A percentile compares a stretch with the other conserved stretches of the same genome.
These are phyloP conservation scores for Sarcophaga bullata DNA, from an alignment of 1,140 invertebrate species.

Conservation along the genomic window DNA sequence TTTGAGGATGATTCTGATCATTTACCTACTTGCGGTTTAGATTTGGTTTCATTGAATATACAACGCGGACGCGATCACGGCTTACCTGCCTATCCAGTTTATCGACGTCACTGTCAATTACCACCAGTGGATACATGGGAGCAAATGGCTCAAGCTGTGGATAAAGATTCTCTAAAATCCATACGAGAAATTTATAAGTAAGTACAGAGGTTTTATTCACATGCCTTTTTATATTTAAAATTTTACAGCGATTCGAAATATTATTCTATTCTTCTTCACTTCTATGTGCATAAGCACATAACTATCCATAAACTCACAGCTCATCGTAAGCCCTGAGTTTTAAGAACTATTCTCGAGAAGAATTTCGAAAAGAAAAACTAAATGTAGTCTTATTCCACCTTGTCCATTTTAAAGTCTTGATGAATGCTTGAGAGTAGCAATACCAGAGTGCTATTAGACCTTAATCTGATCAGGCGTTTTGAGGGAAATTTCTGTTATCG, in stretches of 20 bases:
- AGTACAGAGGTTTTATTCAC: conserved; percentile 40
- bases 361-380: no score
- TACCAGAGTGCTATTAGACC: no score
- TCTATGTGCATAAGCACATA: not conserved
- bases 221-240: no score
- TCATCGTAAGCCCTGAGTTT: no score
- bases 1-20: conserved; percentile 71
- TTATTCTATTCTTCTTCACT: not conserved
- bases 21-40: conserved; percentile 74
- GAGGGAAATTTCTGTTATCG: no score
- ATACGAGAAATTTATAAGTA: conserved; percentile 76
- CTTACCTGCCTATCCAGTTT: conserved; percentile 80
- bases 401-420: no score
- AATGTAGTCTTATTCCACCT: no score
- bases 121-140: conserved; percentile 75
- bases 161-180: conserved; percentile 70
- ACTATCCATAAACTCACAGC: no score
- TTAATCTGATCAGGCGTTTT: no score
- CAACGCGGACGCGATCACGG: conserved; percentile 91
- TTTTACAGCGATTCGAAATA: no score
- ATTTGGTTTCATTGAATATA: conserved; percentile 87
- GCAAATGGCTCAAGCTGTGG: conserved; percentile 76
- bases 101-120: conserved; percentile 80
- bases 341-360: no score
- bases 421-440: no score